phyloP scores from a whole-genome alignment of 2,888 invertebrate genomes.

The Saturnia japonica region DNA sequence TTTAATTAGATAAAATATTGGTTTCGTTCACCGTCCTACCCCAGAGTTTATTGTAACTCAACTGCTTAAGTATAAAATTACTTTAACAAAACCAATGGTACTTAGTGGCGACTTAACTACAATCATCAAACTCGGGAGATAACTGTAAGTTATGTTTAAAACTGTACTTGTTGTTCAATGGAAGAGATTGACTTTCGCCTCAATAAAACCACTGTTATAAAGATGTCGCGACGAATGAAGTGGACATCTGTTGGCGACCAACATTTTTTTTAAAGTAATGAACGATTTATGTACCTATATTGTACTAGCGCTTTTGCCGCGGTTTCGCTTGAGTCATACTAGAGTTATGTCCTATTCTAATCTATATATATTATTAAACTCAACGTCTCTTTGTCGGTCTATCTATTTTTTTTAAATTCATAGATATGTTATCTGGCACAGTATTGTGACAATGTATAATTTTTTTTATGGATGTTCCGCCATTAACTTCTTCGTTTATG shows the following conservation, averaged over 20 bases:
- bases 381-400: too few species aligned
- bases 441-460: too few species aligned
- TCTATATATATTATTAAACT: too few species aligned
- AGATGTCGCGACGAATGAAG: background rate
- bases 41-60: background rate
- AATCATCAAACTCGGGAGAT: slow-evolving; percentile 1
- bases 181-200: slow-evolving; percentile 4
- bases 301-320: too few species aligned
- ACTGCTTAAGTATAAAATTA: background rate
- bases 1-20: background rate
- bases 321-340: too few species aligned
- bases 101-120: slow-evolving; percentile 7
- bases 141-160: slow-evolving; percentile 13
- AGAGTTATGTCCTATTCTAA: too few species aligned
- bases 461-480: too few species aligned
- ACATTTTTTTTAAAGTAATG: background rate
- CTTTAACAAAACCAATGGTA: slow-evolving; percentile 4
- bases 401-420: too few species aligned
- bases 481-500: too few species aligned
- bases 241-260: background rate
- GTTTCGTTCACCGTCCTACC: background rate
- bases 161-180: slow-evolving; percentile 8
- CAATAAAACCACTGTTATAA: slow-evolving; percentile 11
- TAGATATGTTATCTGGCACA: too few species aligned
- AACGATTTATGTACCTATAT: too few species aligned